A percentile compares a stretch with the other conserved stretches of the same genome.
Conservation (phyloP, 2,113 vertebrate species). For the Fukomys damarensis region DNA sequence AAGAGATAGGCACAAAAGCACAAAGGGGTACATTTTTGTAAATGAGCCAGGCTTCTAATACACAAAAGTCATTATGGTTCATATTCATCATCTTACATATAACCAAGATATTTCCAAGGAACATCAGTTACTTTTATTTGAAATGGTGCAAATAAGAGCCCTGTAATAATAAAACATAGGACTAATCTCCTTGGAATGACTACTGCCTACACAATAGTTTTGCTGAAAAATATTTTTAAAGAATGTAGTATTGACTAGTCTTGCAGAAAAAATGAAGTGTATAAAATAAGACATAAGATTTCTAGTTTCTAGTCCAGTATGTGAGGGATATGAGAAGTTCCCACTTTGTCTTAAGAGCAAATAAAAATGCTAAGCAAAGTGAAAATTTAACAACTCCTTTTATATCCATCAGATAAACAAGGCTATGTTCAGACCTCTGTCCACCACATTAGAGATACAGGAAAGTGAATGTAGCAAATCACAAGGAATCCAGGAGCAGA, state of each 20-base stretch:
- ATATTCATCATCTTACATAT: not conserved
- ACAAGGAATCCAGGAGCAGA: slow-evolving; percentile 36
- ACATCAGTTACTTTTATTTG: slow-evolving; percentile 47
- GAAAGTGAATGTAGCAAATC: not conserved
- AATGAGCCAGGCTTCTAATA: slow-evolving; percentile 46
- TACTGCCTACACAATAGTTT: slow-evolving; percentile 45
- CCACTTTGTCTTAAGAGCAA: not conserved
- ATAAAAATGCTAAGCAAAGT: slow-evolving; percentile 32
- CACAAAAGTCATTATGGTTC: not conserved
- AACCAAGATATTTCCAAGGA: slow-evolving; percentile 48
- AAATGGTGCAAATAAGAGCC: slow-evolving; percentile 46
- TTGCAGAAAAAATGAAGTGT: slow-evolving; percentile 27
- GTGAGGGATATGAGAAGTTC: not conserved
- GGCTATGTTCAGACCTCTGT: not conserved
- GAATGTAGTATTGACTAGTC: not conserved
- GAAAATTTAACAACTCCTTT: slow-evolving; percentile 39
- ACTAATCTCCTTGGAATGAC: slow-evolving; percentile 39
- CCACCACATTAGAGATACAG: not conserved
- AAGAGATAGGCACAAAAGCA: slow-evolving; percentile 22
- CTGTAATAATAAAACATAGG: slow-evolving; percentile 35
- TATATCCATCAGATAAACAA: not conserved
- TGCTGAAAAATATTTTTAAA: slow-evolving; percentile 29
- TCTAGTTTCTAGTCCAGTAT: not conserved
- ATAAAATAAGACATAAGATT: slow-evolving; percentile 51
- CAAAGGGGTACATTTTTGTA: not conserved